Conservation (phyloP, 92 coral and sea anemone species). For the Porites divaricata region DNA sequence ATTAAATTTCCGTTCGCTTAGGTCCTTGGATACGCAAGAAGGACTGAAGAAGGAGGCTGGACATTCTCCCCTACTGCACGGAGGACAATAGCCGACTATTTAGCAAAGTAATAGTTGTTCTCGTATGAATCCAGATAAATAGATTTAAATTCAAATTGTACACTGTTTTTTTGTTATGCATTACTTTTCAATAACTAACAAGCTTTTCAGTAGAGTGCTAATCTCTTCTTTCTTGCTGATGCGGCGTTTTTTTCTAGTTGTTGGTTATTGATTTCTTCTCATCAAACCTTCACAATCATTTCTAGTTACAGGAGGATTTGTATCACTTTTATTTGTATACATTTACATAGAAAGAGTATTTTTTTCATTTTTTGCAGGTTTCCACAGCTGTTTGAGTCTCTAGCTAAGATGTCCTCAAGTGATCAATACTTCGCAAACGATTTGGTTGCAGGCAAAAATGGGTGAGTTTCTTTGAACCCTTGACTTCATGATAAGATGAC, state of each 20-base stretch:
- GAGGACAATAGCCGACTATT: conserved; percentile 73
- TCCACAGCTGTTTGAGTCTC: conserved; percentile 83
- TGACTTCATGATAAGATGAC: too few relatives aligned
- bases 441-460: conserved; percentile 31
- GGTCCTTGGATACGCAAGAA: conserved; percentile 91
- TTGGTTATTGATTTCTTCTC: too few relatives aligned
- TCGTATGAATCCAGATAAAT: not conserved
- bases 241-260: not conserved
- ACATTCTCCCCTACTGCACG: conserved; percentile 83
- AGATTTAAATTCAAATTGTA: too few relatives aligned
- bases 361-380: conserved; percentile 63
- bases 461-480: conserved; percentile 34
- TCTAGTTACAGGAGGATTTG: not conserved
- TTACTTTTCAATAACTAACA: not conserved
- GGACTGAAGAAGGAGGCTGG: conserved; percentile 81
- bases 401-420: conserved; percentile 56
- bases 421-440: conserved; percentile 74
- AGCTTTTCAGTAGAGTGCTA: not conserved
- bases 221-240: not conserved
- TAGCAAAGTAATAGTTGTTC: conserved; percentile 60
- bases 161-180: too few relatives aligned
- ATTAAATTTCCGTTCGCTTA: conserved; percentile 17
- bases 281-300: too few relatives aligned
- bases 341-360: not conserved
- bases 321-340: not conserved